Evolutionary conservation across 64 coral and sea anemone genomes (phyloP).

Genomic region (Hydrozoanthus tunicans): DNA sequence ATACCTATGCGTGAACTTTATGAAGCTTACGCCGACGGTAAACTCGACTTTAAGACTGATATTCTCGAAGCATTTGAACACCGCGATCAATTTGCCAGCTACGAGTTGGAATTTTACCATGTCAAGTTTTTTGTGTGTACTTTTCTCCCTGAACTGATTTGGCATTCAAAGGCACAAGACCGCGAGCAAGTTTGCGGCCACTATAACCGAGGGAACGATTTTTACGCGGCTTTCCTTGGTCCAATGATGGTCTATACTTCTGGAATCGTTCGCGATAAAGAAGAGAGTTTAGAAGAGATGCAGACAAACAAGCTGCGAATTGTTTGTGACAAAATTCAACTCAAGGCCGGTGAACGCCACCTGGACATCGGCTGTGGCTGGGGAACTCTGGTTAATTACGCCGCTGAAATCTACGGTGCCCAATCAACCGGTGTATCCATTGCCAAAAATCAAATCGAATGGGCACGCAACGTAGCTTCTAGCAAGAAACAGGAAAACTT

Average conservation of each 20-base stretch:
- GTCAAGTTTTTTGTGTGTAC: slow-evolving; percentile 88
- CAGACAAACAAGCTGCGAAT: slow-evolving; percentile 85
- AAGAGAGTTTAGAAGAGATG: slow-evolving; percentile 89
- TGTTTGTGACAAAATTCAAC: slow-evolving; percentile 87
- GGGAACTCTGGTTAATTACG: slow-evolving; percentile 96
- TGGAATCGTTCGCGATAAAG: slow-evolving; percentile 68
- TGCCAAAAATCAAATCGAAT: slow-evolving; percentile 90
- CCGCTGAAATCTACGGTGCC: slow-evolving; percentile 76
- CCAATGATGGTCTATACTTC: slow-evolving; percentile 96
- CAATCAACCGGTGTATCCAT: slow-evolving; percentile 84
- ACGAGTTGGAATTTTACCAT: slow-evolving; percentile 85
- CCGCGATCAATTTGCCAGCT: slow-evolving; percentile 80
- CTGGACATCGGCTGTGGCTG: slow-evolving; percentile 99
- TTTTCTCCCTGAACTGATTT: slow-evolving; percentile 92
- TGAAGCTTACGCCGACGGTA: slow-evolving; percentile 95
- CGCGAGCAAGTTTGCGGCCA: slow-evolving; percentile 94
- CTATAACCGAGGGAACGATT: slow-evolving; percentile 96
- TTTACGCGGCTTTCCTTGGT: slow-evolving; percentile 91
- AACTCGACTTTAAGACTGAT: slow-evolving; percentile 92
- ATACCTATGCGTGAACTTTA: slow-evolving; percentile 85
- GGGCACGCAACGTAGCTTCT: slow-evolving; percentile 62
- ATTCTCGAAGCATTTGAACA: slow-evolving; percentile 90
- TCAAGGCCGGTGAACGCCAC: slow-evolving; percentile 78
- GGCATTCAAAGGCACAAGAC: slow-evolving; percentile 88
- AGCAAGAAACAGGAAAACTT: slow-evolving; percentile 52